phyloP scores from a whole-genome alignment of 2,888 invertebrate species.

The Sicus ferrugineus region DNA sequence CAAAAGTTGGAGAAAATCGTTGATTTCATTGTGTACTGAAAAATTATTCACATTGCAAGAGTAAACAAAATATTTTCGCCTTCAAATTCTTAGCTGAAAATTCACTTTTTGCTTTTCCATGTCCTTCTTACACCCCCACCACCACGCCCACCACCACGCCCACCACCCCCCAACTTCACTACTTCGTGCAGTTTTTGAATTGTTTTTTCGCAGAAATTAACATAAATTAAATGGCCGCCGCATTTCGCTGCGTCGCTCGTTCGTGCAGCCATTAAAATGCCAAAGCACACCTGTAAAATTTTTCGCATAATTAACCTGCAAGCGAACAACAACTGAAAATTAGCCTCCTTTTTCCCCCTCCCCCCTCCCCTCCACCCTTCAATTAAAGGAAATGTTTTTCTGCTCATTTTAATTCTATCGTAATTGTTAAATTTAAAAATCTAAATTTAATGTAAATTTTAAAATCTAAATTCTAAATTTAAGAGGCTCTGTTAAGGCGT shows the following conservation, averaged over 20 bases:
- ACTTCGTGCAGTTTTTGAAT: background rate
- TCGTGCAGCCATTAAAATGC: background rate
- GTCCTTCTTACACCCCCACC: background rate
- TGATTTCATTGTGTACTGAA: too few relatives aligned
- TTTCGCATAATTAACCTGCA: conserved; percentile 9
- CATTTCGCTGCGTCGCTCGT: background rate
- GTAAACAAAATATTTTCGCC: too few relatives aligned
- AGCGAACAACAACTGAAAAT: background rate
- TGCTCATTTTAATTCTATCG: conserved; percentile 17
- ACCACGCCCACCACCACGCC: background rate
- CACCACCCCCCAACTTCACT: background rate
- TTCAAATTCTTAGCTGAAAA: background rate
- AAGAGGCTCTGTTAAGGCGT: too few relatives aligned
- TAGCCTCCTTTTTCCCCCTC: background rate
- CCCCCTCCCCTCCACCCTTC: background rate
- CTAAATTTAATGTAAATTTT: background rate
- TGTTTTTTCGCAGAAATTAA: background rate
- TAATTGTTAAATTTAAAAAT: background rate
- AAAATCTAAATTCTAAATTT: too few relatives aligned
- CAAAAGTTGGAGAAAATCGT: too few relatives aligned
- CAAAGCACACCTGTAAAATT: background rate
- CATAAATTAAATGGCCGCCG: background rate
- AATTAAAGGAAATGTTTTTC: conserved; percentile 7
- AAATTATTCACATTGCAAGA: too few relatives aligned
- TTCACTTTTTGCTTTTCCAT: background rate